Conservation (phyloP, 1,140 invertebrate species). For the Bombus superbus region DNA sequence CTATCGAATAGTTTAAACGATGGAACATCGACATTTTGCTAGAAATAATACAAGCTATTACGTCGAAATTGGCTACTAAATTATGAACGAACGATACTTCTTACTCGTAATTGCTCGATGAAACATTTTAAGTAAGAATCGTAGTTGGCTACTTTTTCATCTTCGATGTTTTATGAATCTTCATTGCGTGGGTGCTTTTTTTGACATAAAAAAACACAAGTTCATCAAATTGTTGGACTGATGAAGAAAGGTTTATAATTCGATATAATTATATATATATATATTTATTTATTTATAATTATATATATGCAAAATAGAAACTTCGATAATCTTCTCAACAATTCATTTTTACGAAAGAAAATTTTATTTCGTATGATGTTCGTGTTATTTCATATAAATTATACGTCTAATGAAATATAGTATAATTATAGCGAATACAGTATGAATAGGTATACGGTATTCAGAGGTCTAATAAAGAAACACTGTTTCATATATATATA, state of each 20-base stretch:
- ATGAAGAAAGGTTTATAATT: neutral
- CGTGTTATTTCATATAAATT: no score
- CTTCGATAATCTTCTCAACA: neutral
- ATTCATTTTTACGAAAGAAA: neutral
- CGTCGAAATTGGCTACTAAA: neutral
- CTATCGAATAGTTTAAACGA: neutral
- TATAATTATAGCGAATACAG: neutral
- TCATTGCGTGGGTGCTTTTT: no score
- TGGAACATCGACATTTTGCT: neutral
- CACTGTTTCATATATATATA: no score
- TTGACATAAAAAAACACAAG: neutral
- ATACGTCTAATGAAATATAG: neutral
- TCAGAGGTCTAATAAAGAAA: neutral
- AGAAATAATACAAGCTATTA: no score
- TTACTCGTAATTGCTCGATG: neutral
- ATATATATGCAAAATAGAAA: no score
- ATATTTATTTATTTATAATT: no score
- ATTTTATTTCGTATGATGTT: no score
- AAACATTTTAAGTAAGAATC: neutral
- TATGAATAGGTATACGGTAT: neutral
- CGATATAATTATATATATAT: neutral
- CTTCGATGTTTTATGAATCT: no score
- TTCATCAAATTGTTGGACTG: no score
- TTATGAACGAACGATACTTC: no score
- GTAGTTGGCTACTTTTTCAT: no score